Evolutionary conservation across 2,113 vertebrate genomes (phyloP).

Genomic region (Xiphophorus couchianus): DNA sequence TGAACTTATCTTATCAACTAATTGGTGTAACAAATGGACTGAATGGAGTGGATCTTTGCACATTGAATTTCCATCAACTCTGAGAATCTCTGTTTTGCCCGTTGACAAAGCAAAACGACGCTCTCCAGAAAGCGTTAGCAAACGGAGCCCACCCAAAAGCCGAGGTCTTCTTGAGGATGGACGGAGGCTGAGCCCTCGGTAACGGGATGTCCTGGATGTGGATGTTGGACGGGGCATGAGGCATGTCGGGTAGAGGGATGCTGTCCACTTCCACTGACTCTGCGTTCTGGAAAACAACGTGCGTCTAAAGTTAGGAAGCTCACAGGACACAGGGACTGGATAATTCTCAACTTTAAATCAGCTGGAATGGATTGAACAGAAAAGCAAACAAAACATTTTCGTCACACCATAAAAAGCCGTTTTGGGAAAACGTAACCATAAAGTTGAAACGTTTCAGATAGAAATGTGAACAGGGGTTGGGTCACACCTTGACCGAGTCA

Average conservation of each 20-base stretch:
- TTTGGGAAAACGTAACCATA: neutral
- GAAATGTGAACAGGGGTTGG: neutral
- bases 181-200: constrained; percentile 96
- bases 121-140: neutral
- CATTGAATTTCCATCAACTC: too few species aligned
- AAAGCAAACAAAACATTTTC: too few species aligned
- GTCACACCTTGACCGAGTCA: constrained; percentile 94
- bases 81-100: too few species aligned
- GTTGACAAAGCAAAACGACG: too few species aligned
- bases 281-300: constrained; percentile 85
- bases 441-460: neutral
- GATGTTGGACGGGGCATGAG: constrained; percentile 97
- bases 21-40: too few species aligned
- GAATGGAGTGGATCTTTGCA: too few species aligned
- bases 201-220: constrained; percentile 97
- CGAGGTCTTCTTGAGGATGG: constrained; percentile 94
- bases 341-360: neutral
- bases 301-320: neutral
- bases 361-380: too few species aligned
- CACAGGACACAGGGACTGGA: neutral
- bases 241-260: constrained; percentile 97
- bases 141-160: constrained; percentile 85
- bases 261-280: constrained; percentile 98
- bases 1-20: too few species aligned
- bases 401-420: neutral